Evolutionary conservation across 1,140 invertebrate species (phyloP).

Genomic region (Cryptotermes secundus): DNA sequence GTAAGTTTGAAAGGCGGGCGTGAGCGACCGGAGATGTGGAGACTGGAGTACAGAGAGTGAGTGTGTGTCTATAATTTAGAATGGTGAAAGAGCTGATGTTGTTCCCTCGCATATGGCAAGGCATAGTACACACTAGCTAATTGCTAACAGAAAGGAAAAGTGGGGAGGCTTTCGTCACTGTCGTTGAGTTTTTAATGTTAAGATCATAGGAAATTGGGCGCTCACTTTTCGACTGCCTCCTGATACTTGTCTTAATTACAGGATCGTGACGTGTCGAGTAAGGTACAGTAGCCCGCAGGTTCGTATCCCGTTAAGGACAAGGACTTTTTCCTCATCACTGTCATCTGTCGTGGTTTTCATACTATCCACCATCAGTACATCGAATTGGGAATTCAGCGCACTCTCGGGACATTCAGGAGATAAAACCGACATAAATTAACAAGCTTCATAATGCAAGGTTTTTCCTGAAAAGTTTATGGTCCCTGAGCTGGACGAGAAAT

Average conservation of each 20-base stretch:
- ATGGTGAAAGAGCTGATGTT: constrained; percentile 6
- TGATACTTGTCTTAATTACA: neutral
- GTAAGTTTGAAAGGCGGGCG: constrained; percentile 16
- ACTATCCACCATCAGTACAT: too few species aligned
- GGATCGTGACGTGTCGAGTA: neutral
- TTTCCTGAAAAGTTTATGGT: too few species aligned
- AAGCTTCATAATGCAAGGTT: too few species aligned
- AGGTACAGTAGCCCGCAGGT: too few species aligned
- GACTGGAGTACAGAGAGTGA: neutral
- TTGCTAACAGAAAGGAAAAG: constrained; percentile 12
- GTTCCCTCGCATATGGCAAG: neutral
- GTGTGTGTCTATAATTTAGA: constrained; percentile 26
- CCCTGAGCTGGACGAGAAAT: too few species aligned
- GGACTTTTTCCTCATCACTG: too few species aligned
- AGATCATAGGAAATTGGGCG: neutral
- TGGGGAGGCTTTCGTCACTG: neutral
- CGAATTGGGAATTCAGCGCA: too few species aligned
- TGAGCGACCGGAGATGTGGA: constrained; percentile 25
- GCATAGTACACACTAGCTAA: neutral
- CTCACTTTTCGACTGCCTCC: neutral
- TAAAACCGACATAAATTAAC: too few species aligned
- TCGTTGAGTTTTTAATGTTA: neutral
- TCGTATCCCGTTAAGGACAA: too few species aligned
- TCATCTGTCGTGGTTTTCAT: too few species aligned
- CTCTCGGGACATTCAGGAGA: too few species aligned